A percentile compares a stretch with the other conserved stretches of the same genome.
Evolutionary conservation across 2,113 vertebrate species (phyloP).

Genomic region (Ursus arctos): DNA sequence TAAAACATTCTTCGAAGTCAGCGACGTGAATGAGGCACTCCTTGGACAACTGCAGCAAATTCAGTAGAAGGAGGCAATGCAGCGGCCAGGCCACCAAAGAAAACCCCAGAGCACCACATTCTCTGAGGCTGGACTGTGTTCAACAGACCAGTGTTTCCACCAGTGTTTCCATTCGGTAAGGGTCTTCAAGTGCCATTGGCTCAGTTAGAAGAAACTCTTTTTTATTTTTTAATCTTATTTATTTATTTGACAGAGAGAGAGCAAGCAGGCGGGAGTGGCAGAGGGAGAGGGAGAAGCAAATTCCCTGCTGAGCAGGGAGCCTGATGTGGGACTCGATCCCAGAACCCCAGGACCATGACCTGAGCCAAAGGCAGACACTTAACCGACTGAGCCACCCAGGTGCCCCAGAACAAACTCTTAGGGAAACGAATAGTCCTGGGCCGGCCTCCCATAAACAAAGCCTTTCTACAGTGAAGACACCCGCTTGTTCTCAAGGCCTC

Average conservation of each 20-base stretch:
- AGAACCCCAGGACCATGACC: neutral
- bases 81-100: neutral
- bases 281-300: no score
- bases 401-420: neutral
- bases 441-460: neutral
- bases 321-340: no score
- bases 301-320: neutral
- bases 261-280: no score
- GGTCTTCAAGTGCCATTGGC: neutral
- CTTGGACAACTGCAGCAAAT: neutral
- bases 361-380: neutral
- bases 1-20: slow-evolving; percentile 22
- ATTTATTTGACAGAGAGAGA: no score
- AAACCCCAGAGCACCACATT: neutral
- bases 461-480: neutral
- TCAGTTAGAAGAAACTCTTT: neutral
- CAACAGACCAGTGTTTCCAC: neutral
- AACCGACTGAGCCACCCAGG: neutral
- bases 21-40: neutral
- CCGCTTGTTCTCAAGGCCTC: neutral
- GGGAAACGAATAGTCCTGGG: neutral
- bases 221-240: no score
- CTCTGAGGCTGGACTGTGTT: neutral
- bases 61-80: neutral
- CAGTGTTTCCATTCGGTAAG: neutral